phyloP scores from a whole-genome alignment of 2,113 vertebrate species.

The Microtus pennsylvanicus region DNA sequence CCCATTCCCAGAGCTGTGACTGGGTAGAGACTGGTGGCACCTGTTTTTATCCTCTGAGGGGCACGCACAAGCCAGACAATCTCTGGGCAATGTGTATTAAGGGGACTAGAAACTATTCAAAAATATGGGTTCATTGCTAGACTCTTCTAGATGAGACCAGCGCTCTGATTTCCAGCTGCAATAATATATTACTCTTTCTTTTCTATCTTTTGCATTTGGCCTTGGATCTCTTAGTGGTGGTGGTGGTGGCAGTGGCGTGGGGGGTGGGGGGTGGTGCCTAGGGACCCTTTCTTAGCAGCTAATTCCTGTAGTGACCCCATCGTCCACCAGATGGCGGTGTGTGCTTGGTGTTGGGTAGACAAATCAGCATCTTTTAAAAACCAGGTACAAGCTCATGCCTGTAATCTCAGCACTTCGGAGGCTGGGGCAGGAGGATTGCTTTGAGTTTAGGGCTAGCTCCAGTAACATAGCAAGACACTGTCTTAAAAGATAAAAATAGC shows the following conservation, averaged over 20 bases:
- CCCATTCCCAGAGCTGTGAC: background rate
- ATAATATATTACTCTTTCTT: background rate
- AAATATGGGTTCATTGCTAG: background rate
- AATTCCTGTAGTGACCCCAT: background rate
- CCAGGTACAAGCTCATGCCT: background rate
- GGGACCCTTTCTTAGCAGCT: accelerated
- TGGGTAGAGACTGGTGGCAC: background rate
- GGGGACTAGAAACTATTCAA: background rate
- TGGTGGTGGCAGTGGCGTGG: no score
- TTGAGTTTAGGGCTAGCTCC: background rate
- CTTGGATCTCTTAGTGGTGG: background rate
- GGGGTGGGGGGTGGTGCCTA: background rate
- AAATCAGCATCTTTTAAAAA: background rate
- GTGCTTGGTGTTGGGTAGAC: background rate
- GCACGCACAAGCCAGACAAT: background rate
- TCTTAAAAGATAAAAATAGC: background rate
- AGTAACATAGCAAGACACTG: background rate
- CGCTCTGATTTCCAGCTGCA: background rate
- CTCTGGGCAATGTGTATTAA: background rate
- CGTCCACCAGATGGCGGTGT: slow-evolving; percentile 68
- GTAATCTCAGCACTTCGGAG: background rate
- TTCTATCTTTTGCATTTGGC: background rate
- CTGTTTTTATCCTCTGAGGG: background rate
- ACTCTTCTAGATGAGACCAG: background rate
- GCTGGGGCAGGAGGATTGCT: background rate